Base-by-base conservation (phyloP, 1,140 invertebrate genomes). In the Zaprionus nigranus region DNA sequence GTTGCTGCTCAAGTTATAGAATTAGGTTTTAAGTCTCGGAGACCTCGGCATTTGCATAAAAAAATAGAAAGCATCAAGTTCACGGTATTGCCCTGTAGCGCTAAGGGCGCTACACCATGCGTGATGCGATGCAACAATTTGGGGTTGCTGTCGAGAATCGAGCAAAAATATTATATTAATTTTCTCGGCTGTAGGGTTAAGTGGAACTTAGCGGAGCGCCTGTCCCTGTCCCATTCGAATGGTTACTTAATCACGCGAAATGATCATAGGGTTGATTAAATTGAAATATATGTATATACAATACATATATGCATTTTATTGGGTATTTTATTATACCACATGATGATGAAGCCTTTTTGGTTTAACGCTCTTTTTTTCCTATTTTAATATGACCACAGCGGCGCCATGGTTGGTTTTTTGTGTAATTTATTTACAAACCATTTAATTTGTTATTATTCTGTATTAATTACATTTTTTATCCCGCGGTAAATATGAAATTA, bases 371-470 rank as follows among this genome's bases (percentile, higher is more conserved):
- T 22, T 24, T 49, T 51, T 51, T 22, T 68, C 34, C 62, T 49
- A 57, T 75, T 74, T 26, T 43, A 64, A 51, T 64, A 60, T 71
- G 53, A 71, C 73, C 60, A 26, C 61, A 56, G 59, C 59, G 51
- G 30, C 59, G 72, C 60, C 30, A 38, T 38, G 61, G 66, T 73
- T 69, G 57, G 56, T 46, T 71, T 65, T 70, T 78, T 88, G 74
- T 90, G 76, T 69, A 88, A 92, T 90, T 92, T 92, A 92, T 92
- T 92, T 92, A 92, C 90, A 85, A 92, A 92, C 90, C 90, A 82
- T 90, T 92, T 92, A 92, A 92, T 92, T 92, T 92, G 83, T 92
- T 92, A 90, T 87, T 92, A 90, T 92, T 92, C 79, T 88, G 81
- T 76, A 81, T 91, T 92, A 90, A 92, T 92, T 91, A 91, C 82